These are phyloP conservation scores for Catostomus latipinnis DNA, from an alignment of 2,797 vertebrate genomes.

Conservation along the genomic window DNA sequence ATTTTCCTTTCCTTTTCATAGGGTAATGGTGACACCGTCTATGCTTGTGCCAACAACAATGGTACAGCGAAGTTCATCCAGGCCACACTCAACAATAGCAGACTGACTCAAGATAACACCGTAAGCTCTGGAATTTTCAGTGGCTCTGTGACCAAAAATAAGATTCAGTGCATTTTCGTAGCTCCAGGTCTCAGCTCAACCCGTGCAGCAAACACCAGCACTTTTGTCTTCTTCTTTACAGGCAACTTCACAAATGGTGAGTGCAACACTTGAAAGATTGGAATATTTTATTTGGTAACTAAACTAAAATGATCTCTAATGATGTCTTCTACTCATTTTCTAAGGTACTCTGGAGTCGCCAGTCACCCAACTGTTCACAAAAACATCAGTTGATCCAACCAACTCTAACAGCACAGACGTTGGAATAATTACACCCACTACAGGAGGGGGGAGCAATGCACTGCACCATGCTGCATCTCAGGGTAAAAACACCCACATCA, in stretches of 20 bases:
- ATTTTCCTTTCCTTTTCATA: too few species aligned
- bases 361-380: neutral
- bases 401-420: neutral
- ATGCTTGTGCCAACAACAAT: neutral
- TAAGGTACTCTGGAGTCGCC: neutral
- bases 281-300: neutral
- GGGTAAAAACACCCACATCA: slow-evolving; percentile 1
- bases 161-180: neutral
- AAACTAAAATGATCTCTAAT: neutral
- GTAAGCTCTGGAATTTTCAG: slow-evolving; percentile 9
- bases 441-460: neutral
- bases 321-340: neutral
- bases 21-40: too few species aligned
- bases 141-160: neutral
- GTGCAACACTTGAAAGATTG: neutral
- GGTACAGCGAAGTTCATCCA: slow-evolving; percentile 4
- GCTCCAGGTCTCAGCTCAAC: neutral
- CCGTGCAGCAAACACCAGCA: neutral
- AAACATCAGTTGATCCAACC: neutral
- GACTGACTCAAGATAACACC: neutral
- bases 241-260: slow-evolving; percentile 1
- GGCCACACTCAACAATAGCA: neutral
- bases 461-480: neutral
- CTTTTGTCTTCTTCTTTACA: slow-evolving; percentile 3
- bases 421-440: neutral